Percentiles rank a stretch among this genome's conserved stretches.
These are phyloP conservation scores for Teleogryllus oceanicus DNA, from an alignment of 2,888 invertebrate species.

Conservation along the genomic window DNA sequence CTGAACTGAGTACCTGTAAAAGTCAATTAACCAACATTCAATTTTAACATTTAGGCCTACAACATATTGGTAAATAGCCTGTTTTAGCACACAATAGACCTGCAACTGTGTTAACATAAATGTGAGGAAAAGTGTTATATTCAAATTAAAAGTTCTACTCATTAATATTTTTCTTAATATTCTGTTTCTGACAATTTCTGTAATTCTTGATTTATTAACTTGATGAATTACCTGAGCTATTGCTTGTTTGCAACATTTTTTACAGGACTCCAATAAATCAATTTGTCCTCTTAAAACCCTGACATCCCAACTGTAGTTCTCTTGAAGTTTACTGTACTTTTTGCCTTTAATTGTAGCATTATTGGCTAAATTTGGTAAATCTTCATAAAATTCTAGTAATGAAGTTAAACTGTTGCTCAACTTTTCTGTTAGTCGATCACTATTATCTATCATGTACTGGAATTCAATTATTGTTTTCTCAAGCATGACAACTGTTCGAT, in stretches of 20 bases:
- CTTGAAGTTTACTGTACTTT: conserved; percentile 49
- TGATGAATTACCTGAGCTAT: conserved; percentile 50
- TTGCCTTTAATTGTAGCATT: conserved; percentile 51
- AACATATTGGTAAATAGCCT: no score
- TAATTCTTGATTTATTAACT: no score
- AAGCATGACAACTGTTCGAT: conserved; percentile 37
- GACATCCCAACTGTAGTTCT: conserved; percentile 56
- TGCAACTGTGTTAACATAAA: no score
- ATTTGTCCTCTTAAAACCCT: conserved; percentile 54
- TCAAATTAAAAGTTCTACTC: no score
- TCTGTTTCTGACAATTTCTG: no score
- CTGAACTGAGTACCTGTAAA: conserved; percentile 38
- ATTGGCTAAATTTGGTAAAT: conserved; percentile 47
- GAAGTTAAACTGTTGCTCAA: conserved; percentile 37
- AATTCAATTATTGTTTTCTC: conserved; percentile 38
- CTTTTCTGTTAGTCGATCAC: conserved; percentile 37
- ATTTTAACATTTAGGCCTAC: background rate
- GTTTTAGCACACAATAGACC: no score
- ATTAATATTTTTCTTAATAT: no score
- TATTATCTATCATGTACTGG: conserved; percentile 38
- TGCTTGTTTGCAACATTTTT: conserved; percentile 51
- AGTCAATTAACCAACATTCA: background rate
- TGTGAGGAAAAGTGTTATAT: no score
- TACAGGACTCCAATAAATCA: conserved; percentile 51
- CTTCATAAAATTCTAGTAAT: conserved; percentile 40